Conservation (phyloP, 2,797 vertebrate genomes). For the Eulemur mongoz region DNA sequence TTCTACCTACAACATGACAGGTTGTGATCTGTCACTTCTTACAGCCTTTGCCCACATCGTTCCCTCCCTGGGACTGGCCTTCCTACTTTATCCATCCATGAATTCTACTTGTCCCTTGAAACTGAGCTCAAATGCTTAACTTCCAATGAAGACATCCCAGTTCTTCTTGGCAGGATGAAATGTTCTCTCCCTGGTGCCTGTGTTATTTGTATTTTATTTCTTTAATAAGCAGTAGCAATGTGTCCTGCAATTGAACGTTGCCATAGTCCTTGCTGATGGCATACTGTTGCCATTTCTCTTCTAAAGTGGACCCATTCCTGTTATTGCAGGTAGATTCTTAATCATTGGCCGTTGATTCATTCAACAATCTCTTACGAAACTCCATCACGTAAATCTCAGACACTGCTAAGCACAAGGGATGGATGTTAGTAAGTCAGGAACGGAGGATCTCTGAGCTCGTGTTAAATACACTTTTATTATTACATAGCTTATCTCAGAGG, state of each 20-base stretch:
- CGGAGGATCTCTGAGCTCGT: neutral
- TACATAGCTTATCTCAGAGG: neutral
- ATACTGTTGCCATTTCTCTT: neutral
- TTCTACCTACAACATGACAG: neutral
- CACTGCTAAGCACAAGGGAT: neutral
- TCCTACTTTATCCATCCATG: neutral
- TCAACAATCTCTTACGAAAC: neutral
- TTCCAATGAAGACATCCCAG: neutral
- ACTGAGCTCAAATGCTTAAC: neutral
- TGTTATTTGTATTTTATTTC: neutral
- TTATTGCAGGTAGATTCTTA: neutral
- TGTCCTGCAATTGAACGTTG: neutral
- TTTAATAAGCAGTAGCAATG: neutral
- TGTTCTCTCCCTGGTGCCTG: no score
- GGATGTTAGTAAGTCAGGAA: neutral
- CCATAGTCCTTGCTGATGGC: neutral
- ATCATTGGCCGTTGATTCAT: neutral
- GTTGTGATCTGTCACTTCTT: neutral
- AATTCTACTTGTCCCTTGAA: neutral
- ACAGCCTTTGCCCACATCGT: neutral
- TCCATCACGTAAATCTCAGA: neutral
- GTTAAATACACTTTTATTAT: neutral
- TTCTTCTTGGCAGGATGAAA: neutral
- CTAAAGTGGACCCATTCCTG: neutral
- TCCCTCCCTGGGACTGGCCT: neutral